Conservation (phyloP, 2,888 invertebrate genomes). For the Cepaea hortensis region DNA sequence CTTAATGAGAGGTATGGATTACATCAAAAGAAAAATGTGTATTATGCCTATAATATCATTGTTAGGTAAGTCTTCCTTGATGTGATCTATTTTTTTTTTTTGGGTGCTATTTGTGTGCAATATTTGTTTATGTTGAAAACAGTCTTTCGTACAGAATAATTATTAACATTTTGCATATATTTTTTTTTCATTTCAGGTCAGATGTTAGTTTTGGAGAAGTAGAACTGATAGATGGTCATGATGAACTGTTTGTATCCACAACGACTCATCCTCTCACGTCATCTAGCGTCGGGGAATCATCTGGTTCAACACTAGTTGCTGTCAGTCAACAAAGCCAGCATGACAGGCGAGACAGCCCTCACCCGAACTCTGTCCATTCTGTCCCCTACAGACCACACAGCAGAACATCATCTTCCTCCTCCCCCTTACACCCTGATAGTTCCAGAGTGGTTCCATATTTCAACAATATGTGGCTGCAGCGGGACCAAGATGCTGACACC, state of each 20-base stretch:
- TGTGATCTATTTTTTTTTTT: too few species aligned
- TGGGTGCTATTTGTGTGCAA: too few species aligned
- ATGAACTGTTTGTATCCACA: conserved; percentile 27
- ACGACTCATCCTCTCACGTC: conserved; percentile 3
- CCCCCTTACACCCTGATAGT: conserved; percentile 56
- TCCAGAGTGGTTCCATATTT: conserved; percentile 34
- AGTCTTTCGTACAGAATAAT: too few species aligned
- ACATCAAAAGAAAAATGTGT: too few species aligned
- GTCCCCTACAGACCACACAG: neutral
- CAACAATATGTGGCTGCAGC: conserved; percentile 42
- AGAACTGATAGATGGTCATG: conserved; percentile 45
- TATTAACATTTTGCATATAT: too few species aligned
- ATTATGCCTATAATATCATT: too few species aligned
- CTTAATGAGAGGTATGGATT: too few species aligned
- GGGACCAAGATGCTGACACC: conserved; percentile 44
- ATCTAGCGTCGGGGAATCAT: conserved; percentile 39
- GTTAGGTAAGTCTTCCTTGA: too few species aligned
- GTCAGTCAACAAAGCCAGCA: conserved; percentile 14
- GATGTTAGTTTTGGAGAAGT: conserved; percentile 55
- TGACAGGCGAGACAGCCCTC: conserved; percentile 42
- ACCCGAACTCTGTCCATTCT: conserved; percentile 31
- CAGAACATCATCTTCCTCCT: conserved; percentile 42
- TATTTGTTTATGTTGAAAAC: too few species aligned
- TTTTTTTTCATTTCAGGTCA: conserved; percentile 31
- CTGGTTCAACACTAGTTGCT: conserved; percentile 39